Conservation (phyloP, 2,113 vertebrate genomes). For the Rhinogobius similis region DNA sequence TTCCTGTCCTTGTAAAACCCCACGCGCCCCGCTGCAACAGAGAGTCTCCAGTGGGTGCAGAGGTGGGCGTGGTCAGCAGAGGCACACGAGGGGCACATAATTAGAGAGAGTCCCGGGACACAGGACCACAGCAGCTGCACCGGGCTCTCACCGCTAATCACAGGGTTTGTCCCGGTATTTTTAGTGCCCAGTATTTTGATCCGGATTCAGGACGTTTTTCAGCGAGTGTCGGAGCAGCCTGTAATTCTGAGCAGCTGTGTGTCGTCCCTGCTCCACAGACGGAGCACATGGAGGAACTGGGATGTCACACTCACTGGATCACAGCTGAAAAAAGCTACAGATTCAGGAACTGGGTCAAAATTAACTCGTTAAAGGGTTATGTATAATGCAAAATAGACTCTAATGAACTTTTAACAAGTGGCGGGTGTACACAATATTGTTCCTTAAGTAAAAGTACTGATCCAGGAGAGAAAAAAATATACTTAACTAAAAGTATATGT, state of each 20-base stretch:
- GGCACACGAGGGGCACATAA: slow-evolving; percentile 58
- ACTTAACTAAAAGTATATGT: too few relatives aligned
- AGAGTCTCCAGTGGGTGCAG: slow-evolving; percentile 27
- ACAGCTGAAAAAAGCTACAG: slow-evolving; percentile 7
- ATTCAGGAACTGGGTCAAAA: slow-evolving; percentile 1
- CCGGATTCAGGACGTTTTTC: slow-evolving; percentile 46
- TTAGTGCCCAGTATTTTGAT: slow-evolving; percentile 79
- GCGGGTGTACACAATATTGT: too few relatives aligned
- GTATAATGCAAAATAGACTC: too few relatives aligned
- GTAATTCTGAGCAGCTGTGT: slow-evolving; percentile 81
- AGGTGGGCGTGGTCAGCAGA: slow-evolving; percentile 32
- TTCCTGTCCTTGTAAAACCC: slow-evolving; percentile 55
- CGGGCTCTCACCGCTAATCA: slow-evolving; percentile 80
- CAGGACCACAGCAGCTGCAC: slow-evolving; percentile 72
- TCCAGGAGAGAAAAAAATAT: too few relatives aligned
- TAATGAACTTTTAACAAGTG: too few relatives aligned
- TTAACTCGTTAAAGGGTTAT: too few relatives aligned
- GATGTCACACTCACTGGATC: slow-evolving; percentile 21
- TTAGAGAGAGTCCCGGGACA: slow-evolving; percentile 73
- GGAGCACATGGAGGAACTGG: slow-evolving; percentile 32
- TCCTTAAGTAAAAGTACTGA: too few relatives aligned
- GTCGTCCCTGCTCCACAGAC: slow-evolving; percentile 28
- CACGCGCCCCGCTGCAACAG: neutral
- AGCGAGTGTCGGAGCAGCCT: slow-evolving; percentile 63
- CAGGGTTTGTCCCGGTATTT: slow-evolving; percentile 74